A percentile compares a stretch with the other conserved stretches of the same genome.
phyloP scores from a whole-genome alignment of 2,113 vertebrate genomes.

The Forbesichthys papilliferus region DNA sequence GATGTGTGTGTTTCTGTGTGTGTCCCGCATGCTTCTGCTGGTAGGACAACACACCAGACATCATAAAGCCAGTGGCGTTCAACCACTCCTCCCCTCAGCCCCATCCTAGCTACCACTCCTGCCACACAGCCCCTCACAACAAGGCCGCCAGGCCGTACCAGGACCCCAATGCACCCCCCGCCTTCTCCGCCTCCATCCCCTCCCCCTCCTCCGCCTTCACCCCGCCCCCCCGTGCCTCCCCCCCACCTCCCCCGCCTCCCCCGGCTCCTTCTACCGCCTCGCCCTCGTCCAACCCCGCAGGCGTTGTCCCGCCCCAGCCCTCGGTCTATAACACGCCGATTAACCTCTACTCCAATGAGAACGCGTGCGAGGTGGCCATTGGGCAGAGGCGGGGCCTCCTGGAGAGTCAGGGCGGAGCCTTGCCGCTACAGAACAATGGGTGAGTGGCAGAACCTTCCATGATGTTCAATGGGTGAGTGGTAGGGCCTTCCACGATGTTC shows the following conservation, averaged over 20 bases:
- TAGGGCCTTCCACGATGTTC: background rate
- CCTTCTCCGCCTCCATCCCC: constrained; percentile 85
- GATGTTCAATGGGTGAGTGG: constrained; percentile 8
- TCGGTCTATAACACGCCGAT: constrained; percentile 79
- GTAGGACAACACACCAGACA: constrained; percentile 85
- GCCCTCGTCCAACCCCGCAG: constrained; percentile 58
- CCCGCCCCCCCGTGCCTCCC: constrained; percentile 41
- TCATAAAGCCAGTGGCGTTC: constrained; percentile 92
- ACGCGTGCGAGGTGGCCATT: constrained; percentile 87
- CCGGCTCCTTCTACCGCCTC: constrained; percentile 70
- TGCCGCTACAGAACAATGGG: constrained; percentile 86
- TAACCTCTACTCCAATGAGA: constrained; percentile 79
- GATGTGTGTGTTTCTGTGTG: constrained; percentile 66
- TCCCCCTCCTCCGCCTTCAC: constrained; percentile 89
- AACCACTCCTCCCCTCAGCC: constrained; percentile 48
- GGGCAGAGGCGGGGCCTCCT: constrained; percentile 86
- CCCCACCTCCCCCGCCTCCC: constrained; percentile 59
- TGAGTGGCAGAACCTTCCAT: constrained; percentile 77
- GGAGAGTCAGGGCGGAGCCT: constrained; percentile 86
- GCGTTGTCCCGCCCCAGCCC: constrained; percentile 85
- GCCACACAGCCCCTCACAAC: constrained; percentile 76
- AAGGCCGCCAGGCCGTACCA: constrained; percentile 82
- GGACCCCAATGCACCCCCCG: constrained; percentile 58
- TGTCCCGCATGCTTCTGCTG: constrained; percentile 77
- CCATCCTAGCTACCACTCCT: constrained; percentile 47